A percentile compares a stretch with the other conserved stretches of the same genome.
phyloP scores from a whole-genome alignment of 92 coral and sea anemone genomes.

The Isaurus tuberculatus region DNA sequence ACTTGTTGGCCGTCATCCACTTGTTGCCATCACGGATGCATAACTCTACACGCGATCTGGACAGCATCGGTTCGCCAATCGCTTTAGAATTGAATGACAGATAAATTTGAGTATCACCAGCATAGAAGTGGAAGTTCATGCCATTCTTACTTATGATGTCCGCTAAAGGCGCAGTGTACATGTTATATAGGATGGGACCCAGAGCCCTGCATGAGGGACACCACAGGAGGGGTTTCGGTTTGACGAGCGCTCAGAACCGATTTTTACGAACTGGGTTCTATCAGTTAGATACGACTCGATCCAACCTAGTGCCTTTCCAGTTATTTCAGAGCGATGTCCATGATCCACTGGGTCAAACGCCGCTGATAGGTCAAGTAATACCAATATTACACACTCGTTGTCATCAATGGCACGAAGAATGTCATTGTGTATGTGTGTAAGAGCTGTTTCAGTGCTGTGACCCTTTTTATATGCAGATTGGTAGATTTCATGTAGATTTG shows the following conservation, averaged over 20 bases:
- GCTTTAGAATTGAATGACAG: not conserved
- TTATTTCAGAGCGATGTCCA: not conserved
- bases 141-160: not conserved
- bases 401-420: conserved; percentile 1
- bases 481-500: not conserved
- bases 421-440: no score
- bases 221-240: not conserved
- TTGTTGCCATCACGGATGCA: not conserved
- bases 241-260: not conserved
- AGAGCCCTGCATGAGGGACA: not conserved
- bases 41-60: not conserved
- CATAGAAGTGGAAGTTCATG: no score
- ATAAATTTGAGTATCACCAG: not conserved
- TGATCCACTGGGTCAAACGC: not conserved
- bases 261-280: conserved; percentile 2
- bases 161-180: conserved; percentile 9
- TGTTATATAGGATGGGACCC: conserved; percentile 7
- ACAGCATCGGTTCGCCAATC: not conserved
- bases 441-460: no score
- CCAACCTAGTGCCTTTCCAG: conserved; percentile 9
- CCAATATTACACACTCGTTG: not conserved
- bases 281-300: not conserved
- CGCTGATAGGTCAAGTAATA: not conserved
- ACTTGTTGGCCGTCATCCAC: not conserved
- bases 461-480: conserved; percentile 1